Conservation (phyloP, 2,888 invertebrate species). For the Tillus elongatus region DNA sequence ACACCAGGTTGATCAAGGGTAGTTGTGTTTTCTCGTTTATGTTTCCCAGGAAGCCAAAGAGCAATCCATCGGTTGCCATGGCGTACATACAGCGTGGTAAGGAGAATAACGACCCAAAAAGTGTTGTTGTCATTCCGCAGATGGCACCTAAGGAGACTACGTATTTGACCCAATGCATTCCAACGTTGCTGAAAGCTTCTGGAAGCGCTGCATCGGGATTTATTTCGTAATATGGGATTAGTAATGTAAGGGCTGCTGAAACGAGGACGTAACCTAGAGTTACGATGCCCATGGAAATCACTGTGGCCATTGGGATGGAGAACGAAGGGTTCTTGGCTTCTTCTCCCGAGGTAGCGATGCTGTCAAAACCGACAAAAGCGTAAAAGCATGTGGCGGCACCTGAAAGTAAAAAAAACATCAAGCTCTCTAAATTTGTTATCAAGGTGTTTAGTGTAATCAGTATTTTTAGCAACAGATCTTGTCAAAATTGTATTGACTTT, state of each 20-base stretch:
- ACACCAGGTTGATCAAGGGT: constrained; percentile 64
- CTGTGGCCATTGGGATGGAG: constrained; percentile 76
- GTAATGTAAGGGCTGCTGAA: constrained; percentile 69
- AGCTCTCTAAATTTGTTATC: too few species aligned
- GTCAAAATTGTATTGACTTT: too few species aligned
- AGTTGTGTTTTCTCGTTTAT: constrained; percentile 73
- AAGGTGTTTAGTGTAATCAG: too few species aligned
- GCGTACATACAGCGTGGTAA: constrained; percentile 76
- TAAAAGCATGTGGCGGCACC: constrained; percentile 86
- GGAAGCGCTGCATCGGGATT: constrained; percentile 71
- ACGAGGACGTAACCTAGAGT: constrained; percentile 73
- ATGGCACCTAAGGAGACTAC: constrained; percentile 76
- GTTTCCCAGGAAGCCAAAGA: constrained; percentile 71
- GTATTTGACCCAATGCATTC: constrained; percentile 77
- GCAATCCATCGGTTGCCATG: constrained; percentile 81
- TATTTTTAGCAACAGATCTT: too few species aligned
- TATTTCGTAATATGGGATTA: constrained; percentile 68
- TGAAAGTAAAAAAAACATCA: too few species aligned
- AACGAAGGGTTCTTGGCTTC: constrained; percentile 72
- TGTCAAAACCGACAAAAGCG: constrained; percentile 87
- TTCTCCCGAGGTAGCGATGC: constrained; percentile 78
- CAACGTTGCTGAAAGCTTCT: constrained; percentile 65
- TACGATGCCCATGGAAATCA: constrained; percentile 71
- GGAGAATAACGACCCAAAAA: constrained; percentile 78
- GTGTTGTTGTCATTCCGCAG: constrained; percentile 85